Percentiles rank a stretch among this genome's conserved stretches.
Conservation (phyloP, 2,797 vertebrate genomes). For the Urosaurus nigricauda region DNA sequence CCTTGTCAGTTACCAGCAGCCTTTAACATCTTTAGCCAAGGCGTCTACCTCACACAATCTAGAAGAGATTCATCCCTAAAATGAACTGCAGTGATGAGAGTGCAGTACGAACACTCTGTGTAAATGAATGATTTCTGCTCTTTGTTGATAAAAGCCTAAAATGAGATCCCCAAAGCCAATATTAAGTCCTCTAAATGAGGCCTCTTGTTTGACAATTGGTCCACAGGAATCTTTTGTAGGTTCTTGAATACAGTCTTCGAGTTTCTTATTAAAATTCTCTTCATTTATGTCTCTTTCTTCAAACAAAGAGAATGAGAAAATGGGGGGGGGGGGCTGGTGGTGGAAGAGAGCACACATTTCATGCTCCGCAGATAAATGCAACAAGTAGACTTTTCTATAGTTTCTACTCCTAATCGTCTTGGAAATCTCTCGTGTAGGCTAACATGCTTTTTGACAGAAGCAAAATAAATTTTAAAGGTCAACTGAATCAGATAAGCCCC, state of each 20-base stretch:
- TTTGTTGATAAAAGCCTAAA: not conserved
- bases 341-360: not conserved
- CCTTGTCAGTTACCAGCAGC: no score
- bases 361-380: constrained; percentile 54
- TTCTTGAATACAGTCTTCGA: constrained; percentile 14
- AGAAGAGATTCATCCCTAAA: not conserved
- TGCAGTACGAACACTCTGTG: not conserved
- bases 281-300: constrained; percentile 33
- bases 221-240: not conserved
- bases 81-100: not conserved
- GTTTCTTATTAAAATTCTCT: constrained; percentile 32
- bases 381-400: constrained; percentile 62
- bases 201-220: not conserved
- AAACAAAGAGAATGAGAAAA: not conserved
- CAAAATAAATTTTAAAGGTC: constrained; percentile 78
- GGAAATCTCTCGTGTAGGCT: constrained; percentile 50
- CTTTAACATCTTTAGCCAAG: not conserved
- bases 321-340: not conserved
- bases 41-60: not conserved
- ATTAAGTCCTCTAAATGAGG: not conserved
- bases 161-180: constrained; percentile 1
- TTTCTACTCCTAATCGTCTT: constrained; percentile 55
- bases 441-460: constrained; percentile 69
- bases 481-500: constrained; percentile 69
- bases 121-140: constrained; percentile 1